Base-by-base conservation (phyloP, 2,797 vertebrate genomes). In the Acridotheres tristis region DNA sequence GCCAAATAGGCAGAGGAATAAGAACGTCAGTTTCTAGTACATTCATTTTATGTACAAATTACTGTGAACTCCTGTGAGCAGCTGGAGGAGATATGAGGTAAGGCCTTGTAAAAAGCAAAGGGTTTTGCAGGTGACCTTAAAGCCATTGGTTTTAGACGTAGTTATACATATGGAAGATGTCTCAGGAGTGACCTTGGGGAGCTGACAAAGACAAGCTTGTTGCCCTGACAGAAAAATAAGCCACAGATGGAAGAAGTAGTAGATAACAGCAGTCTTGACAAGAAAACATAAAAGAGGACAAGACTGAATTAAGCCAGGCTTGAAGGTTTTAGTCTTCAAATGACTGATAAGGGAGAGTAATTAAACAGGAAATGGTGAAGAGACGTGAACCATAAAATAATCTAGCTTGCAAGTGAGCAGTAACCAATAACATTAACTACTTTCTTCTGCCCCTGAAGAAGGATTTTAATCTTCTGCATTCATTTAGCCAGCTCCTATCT, bases 191-290 rank as follows among this genome's bases (percentile, higher is more conserved):
- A 73, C 82, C 79, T 66, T 92, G 55, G 34, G 48, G 36, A 88
- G 55, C 62, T 89, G 87, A 86, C 90, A 93, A 93, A 88, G 63
- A 59, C 68, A 67, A 63, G 45, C 53, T 90, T 88, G 73, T 88
- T 93, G 82, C 76, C 20, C 77, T 86, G 67, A 66, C 87, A 93
- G 85, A 85, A 88, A 89, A 92, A 89, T 75, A 95, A 92, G 69
- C 79, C 69, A 73, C 85, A 90, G 83, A 81, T 90, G 76, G 62
- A 85, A 94, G 51, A 69, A 91, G 36, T 2, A 88, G 54, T 65
- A 92, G 92, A 75, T 95, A 95, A 88, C 45, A 62, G 36, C 48
- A 79, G 48, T 78, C 82, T 78, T 96, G 79, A 93, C 89, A 92
- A 85, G 85, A 90, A 89, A 93, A 89, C 67, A 40, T 95, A 50